phyloP scores from a whole-genome alignment of 2,113 vertebrate species.

The Pteropus alecto region DNA sequence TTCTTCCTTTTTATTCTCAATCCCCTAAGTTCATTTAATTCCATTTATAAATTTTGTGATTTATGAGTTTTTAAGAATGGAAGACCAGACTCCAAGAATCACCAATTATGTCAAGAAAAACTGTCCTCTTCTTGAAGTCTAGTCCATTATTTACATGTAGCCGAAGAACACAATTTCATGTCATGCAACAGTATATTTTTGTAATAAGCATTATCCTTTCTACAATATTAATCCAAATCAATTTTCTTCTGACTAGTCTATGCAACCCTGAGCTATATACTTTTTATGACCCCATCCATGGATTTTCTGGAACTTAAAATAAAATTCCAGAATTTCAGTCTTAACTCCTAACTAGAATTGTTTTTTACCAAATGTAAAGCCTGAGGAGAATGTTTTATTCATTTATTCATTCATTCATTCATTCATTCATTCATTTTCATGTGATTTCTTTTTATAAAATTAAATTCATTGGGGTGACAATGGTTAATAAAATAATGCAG shows the following conservation, averaged over 20 bases:
- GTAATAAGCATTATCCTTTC: conserved; percentile 9
- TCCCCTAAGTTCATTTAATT: background rate
- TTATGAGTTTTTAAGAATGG: conserved; percentile 17
- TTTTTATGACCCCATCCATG: background rate
- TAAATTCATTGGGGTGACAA: too few species aligned
- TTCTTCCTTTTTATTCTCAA: background rate
- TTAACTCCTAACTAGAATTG: conserved; percentile 66
- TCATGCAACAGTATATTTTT: background rate
- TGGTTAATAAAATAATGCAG: too few species aligned
- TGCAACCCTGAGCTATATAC: background rate
- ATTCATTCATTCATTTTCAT: too few species aligned
- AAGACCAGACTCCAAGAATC: background rate
- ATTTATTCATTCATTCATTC: too few species aligned
- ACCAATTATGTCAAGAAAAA: conserved; percentile 5
- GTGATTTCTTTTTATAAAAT: too few species aligned
- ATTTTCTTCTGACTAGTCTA: conserved; percentile 25
- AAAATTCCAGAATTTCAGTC: background rate
- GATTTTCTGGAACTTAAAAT: conserved; percentile 34
- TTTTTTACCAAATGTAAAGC: too few species aligned
- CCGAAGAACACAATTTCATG: conserved; percentile 25
- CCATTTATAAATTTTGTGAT: conserved; percentile 17
- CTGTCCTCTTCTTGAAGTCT: background rate
- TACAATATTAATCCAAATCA: conserved; percentile 37
- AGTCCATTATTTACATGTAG: background rate
- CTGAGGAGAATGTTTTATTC: too few species aligned